A percentile compares a stretch with the other conserved stretches of the same genome.
These are phyloP conservation scores for Plusia festucae DNA, from an alignment of 2,888 invertebrate genomes.

Conservation along the genomic window DNA sequence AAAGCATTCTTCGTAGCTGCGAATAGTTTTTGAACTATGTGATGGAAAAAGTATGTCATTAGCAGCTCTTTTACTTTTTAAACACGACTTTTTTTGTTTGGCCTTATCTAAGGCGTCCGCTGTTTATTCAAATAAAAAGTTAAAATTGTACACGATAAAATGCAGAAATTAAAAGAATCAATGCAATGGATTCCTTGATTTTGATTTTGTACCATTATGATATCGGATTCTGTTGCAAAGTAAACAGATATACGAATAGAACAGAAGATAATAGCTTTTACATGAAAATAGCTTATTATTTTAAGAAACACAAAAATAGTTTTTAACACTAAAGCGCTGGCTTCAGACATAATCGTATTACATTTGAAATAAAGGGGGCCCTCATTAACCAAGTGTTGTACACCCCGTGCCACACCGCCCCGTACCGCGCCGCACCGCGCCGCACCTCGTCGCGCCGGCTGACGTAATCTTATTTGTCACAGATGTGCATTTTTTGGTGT, in stretches of 20 bases:
- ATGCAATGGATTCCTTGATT: too few relatives aligned
- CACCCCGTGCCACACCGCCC: background rate
- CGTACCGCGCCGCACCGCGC: background rate
- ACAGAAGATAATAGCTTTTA: too few relatives aligned
- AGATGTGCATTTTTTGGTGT: conserved; percentile 31
- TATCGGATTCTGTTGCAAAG: too few relatives aligned
- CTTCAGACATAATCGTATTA: conserved; percentile 3
- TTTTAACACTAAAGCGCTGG: conserved; percentile 6
- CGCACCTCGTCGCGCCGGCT: background rate
- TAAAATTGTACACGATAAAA: background rate
- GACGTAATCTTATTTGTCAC: conserved; percentile 30
- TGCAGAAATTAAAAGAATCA: too few relatives aligned
- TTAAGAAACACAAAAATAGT: background rate
- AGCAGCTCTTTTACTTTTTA: background rate
- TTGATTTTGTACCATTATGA: too few relatives aligned
- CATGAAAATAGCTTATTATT: background rate
- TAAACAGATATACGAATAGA: too few relatives aligned
- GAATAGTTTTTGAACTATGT: background rate
- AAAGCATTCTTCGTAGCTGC: conserved; percentile 10
- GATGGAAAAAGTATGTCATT: background rate
- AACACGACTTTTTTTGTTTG: background rate
- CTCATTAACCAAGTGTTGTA: conserved; percentile 1
- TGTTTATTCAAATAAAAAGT: background rate
- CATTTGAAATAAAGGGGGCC: conserved; percentile 2
- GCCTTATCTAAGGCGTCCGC: too few relatives aligned